These are phyloP conservation scores for Scaptomyza hsui DNA, from an alignment of 1,140 invertebrate species.

Conservation along the genomic window DNA sequence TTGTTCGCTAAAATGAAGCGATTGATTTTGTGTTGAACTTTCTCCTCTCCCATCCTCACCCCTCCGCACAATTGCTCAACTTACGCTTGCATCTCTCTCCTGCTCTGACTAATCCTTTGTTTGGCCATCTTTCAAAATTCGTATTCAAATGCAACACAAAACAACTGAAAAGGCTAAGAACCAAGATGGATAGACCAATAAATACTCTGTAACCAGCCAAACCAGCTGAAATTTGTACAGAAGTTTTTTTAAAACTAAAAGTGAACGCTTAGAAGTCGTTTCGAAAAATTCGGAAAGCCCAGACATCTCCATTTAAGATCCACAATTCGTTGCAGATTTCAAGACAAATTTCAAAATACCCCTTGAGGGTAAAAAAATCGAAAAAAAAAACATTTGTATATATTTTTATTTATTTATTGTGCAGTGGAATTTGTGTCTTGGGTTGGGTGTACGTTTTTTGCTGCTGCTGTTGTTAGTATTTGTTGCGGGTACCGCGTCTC, in stretches of 20 bases:
- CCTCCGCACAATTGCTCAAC: neutral
- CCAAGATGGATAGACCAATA: too few relatives aligned
- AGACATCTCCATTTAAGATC: too few relatives aligned
- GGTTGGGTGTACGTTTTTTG: too few relatives aligned
- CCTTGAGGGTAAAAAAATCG: constrained; percentile 3
- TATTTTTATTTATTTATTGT: constrained; percentile 20
- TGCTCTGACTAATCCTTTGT: neutral
- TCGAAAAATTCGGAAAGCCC: too few relatives aligned
- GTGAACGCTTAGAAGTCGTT: too few relatives aligned
- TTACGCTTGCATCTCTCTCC: neutral
- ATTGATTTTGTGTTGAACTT: constrained; percentile 66
- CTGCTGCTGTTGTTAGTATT: constrained; percentile 20
- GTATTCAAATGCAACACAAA: too few relatives aligned
- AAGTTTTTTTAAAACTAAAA: too few relatives aligned
- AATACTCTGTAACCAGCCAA: too few relatives aligned
- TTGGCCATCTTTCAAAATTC: neutral
- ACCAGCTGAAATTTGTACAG: too few relatives aligned
- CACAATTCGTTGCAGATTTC: too few relatives aligned
- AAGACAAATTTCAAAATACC: neutral
- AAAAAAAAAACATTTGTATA: constrained; percentile 10
- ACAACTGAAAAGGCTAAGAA: too few relatives aligned
- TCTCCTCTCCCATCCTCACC: neutral
- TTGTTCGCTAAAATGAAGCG: constrained; percentile 73
- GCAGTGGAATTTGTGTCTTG: constrained; percentile 51
- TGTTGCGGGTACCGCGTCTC: constrained; percentile 3